These are phyloP conservation scores for Rhagonycha lutea DNA, from an alignment of 2,888 invertebrate genomes.

Conservation along the genomic window DNA sequence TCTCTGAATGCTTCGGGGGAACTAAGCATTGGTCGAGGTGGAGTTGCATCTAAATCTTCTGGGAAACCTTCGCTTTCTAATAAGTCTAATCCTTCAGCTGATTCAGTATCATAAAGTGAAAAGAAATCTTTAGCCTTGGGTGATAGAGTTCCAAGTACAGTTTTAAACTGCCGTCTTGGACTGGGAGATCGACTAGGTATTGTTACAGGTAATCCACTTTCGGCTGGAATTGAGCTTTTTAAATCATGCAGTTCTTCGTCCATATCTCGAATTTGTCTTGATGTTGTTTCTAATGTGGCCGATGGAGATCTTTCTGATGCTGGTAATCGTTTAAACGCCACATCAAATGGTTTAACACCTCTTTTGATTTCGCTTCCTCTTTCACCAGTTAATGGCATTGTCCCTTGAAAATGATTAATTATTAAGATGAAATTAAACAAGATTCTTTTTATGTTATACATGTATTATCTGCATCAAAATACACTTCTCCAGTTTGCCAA, in stretches of 20 bases:
- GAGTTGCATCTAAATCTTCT: neutral
- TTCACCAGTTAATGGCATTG: conserved; percentile 7
- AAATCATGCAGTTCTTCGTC: conserved; percentile 7
- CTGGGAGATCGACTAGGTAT: conserved; percentile 30
- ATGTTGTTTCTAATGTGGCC: conserved; percentile 6
- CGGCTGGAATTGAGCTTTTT: conserved; percentile 23
- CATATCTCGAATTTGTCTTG: conserved; percentile 14
- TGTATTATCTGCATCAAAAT: conserved; percentile 12
- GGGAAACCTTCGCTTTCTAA: neutral
- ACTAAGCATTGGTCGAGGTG: neutral
- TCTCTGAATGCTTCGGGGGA: neutral
- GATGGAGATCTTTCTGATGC: conserved; percentile 5
- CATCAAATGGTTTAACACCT: neutral
- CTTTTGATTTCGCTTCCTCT: conserved; percentile 7
- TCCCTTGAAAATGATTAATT: neutral
- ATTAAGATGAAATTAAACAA: neutral
- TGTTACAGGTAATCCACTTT: conserved; percentile 31
- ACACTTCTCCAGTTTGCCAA: conserved; percentile 29
- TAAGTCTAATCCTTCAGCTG: neutral
- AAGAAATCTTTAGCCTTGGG: neutral
- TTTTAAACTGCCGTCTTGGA: conserved; percentile 14
- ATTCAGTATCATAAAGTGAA: neutral
- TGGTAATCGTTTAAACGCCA: neutral
- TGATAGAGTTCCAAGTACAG: neutral
- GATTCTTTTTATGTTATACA: neutral